Base-by-base conservation (phyloP, 2,888 invertebrate genomes). In the Seira ritae region DNA sequence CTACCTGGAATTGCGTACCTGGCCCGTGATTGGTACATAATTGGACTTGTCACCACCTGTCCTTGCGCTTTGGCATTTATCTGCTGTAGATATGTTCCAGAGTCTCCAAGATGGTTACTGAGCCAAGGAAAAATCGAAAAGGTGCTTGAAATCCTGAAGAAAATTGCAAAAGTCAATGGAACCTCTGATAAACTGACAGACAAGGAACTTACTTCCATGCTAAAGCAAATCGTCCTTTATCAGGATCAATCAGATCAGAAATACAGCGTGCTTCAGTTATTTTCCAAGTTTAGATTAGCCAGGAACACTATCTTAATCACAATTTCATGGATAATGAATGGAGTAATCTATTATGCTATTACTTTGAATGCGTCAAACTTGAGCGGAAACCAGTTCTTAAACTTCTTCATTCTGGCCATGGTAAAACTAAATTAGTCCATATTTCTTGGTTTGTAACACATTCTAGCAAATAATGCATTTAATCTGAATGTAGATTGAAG, bases 391-490 rank as follows among this genome's bases (percentile, higher is more conserved):
- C 89, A 89, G 88, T 85, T 89, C 3, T 89, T 89, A 77, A 90
- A 90, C 84, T 88, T 89, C 22, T 74, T 90, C 4, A 88, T 90
- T 20, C 90, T 90, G n/a, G n/a, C 85, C 90, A 89, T 74, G 90
- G 89, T 24, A n/a, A n/a, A n/a, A n/a, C 86, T 90, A 55, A 89
- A 89, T 3, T 84, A n/a, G n/a, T 90, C 22, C 90, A 90, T 76
- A 87, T 89, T 0, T 85, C 89, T 0, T 90, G 90, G 81, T 91
- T 93, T 90, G 92, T 92, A 73, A 93, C 93, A 50, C 94, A 94
- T 90, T 94, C 94, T 17, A 94, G 93, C 90, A 89, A n/a, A n/a
- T 94, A 84, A 94, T 94, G 90, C 94, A 93, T 90, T 92, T 94
- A 78, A 92, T 93, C 90, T 93, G 94, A 90, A 92, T 93, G 75